Conservation (phyloP, 92 coral and sea anemone genomes). For the Galaxea fascicularis region DNA sequence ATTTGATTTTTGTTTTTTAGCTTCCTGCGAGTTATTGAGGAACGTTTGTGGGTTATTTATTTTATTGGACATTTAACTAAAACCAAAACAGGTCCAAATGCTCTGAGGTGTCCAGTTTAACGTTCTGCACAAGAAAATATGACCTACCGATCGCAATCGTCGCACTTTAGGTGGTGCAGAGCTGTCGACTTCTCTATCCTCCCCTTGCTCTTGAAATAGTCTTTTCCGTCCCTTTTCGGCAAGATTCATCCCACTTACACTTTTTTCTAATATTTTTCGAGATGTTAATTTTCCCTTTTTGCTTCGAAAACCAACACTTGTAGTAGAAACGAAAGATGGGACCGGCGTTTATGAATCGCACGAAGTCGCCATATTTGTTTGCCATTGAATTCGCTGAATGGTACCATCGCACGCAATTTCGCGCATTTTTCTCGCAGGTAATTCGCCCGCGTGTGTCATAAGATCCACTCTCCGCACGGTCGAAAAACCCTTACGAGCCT, state of each 20-base stretch:
- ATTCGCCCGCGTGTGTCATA: too few species aligned
- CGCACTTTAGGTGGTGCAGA: too few species aligned
- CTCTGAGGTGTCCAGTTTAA: neutral
- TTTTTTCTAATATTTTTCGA: neutral
- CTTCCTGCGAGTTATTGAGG: neutral
- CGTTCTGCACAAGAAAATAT: neutral
- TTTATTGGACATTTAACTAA: too few species aligned
- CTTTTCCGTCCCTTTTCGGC: neutral
- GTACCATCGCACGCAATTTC: too few species aligned
- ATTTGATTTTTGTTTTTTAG: neutral
- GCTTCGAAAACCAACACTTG: neutral
- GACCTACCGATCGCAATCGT: constrained; percentile 13
- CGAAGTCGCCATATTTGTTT: too few species aligned
- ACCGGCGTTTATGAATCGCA: too few species aligned
- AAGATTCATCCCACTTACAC: neutral
- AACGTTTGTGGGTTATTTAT: neutral
- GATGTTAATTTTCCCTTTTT: neutral
- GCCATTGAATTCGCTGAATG: too few species aligned
- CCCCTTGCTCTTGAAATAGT: too few species aligned
- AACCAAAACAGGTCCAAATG: neutral
- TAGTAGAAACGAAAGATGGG: neutral
- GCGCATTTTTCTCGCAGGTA: too few species aligned
- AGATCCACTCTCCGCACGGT: too few species aligned
- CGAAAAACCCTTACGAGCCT: too few species aligned
- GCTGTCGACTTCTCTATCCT: too few species aligned